phyloP scores from a whole-genome alignment of 2,888 invertebrate species.

The Patella ulyssiponensis region DNA sequence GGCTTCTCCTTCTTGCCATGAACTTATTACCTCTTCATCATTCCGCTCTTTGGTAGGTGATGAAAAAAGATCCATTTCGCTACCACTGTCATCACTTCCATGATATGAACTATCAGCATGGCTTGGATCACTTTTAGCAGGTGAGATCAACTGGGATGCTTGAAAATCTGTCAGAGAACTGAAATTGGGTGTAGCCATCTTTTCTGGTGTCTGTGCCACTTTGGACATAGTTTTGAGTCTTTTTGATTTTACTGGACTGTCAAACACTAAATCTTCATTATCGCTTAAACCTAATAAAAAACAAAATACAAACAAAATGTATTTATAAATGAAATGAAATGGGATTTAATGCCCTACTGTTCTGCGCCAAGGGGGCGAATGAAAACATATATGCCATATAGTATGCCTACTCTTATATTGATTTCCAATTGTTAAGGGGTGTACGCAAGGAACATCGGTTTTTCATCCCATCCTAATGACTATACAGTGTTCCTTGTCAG shows the following conservation, averaged over 20 bases:
- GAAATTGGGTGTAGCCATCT: background rate
- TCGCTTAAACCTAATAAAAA: conserved; percentile 38
- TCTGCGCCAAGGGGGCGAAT: too few species aligned
- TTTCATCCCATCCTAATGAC: too few species aligned
- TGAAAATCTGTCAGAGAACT: too few species aligned
- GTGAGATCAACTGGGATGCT: too few species aligned
- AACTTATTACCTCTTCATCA: background rate
- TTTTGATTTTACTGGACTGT: conserved; percentile 38
- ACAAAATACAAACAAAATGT: background rate
- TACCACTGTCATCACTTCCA: conserved; percentile 42
- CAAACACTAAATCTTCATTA: conserved; percentile 51
- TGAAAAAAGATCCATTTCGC: conserved; percentile 36
- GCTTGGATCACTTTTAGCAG: background rate
- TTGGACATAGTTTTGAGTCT: background rate
- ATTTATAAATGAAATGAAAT: too few species aligned
- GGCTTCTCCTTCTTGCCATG: conserved; percentile 12
- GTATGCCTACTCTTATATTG: too few species aligned
- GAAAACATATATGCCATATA: too few species aligned
- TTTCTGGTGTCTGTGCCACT: background rate
- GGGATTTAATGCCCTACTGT: too few species aligned
- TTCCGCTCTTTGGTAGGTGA: background rate
- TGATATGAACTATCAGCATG: conserved; percentile 42
- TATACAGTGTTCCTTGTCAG: too few species aligned
- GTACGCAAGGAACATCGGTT: too few species aligned
- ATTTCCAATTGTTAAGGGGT: too few species aligned